Conservation (phyloP, 2,113 vertebrate species). For the Cyphomyrus discorhynchus region DNA sequence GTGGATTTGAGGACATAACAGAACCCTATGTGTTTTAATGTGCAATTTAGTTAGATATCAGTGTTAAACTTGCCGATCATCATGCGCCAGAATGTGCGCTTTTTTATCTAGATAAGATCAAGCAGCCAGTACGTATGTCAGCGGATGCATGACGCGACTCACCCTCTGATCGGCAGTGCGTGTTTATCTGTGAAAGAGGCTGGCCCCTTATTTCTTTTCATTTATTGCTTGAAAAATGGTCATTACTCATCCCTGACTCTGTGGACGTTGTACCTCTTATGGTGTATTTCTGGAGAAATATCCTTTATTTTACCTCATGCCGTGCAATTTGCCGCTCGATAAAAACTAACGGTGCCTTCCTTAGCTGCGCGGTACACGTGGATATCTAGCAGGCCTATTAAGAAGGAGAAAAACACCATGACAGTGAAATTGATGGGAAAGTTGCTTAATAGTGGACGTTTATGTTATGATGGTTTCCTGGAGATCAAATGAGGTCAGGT, state of each 20-base stretch:
- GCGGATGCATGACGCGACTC: background rate
- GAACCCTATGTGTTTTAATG: background rate
- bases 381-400: background rate
- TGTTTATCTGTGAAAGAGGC: background rate
- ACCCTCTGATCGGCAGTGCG: background rate
- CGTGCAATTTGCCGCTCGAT: background rate
- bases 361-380: background rate
- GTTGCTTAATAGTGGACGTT: background rate
- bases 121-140: background rate
- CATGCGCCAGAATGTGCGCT: background rate
- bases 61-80: background rate
- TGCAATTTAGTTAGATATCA: background rate
- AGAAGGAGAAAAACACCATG: background rate
- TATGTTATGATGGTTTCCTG: background rate
- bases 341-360: background rate
- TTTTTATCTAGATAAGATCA: background rate
- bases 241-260: background rate
- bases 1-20: background rate
- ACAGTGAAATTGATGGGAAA: background rate
- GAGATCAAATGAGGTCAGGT: background rate
- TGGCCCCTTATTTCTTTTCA: background rate
- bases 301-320: background rate
- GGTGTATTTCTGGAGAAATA: background rate
- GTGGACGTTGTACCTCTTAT: background rate
- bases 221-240: background rate